Evolutionary conservation across 2,888 invertebrate species (phyloP), one percentile per base, ranked within the genome.

Genomic region (Acleris cristana): DNA sequence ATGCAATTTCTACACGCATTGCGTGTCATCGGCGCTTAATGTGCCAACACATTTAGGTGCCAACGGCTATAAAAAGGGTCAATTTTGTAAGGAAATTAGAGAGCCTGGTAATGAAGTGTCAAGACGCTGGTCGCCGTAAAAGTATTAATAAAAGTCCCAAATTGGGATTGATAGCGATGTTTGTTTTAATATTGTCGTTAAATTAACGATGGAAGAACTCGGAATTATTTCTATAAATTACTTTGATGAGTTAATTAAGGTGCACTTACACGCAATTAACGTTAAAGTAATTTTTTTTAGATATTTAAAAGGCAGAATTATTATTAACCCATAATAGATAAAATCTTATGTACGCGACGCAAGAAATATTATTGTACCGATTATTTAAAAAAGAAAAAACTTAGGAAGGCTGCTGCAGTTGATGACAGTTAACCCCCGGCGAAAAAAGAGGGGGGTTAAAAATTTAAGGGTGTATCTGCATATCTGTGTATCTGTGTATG

Each of bases 171-270:
- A 67, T 67, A 63, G 67, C 65, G 52, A 62, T 62, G 52, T 67
- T 62, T 62, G 62, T 67, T 62, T 61, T 63, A 58, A 67, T 63
- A 67, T 63, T 67, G 57, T 58, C 67, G 58, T 67, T 67, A 63
- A 58, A 45, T 58, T 67, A 58, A 67, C 26, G 63, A 54, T 63
- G 62, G 58, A 63, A 53, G 40, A 40, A 40, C 63, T 63, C 23
- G 30, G 63, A 58, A 67, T 53, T 49, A 57, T 58, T 45, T 45
- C 44, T 49, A 40, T 23, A 55, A 65, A 40, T 55, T 60, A 18
- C 30, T 65, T 65, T 54, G 23, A 40, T 65, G 34, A 60, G 18
- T 65, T 55, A 55, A 52, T 57, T 56, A 52, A 30, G 18, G 23
- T 48, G 23, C 18, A 21, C 23, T 45, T 45, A 44, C 18, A 12